Base-by-base conservation (phyloP, 2,797 vertebrate genomes). In the Parauchenoglanis ngamensis region DNA sequence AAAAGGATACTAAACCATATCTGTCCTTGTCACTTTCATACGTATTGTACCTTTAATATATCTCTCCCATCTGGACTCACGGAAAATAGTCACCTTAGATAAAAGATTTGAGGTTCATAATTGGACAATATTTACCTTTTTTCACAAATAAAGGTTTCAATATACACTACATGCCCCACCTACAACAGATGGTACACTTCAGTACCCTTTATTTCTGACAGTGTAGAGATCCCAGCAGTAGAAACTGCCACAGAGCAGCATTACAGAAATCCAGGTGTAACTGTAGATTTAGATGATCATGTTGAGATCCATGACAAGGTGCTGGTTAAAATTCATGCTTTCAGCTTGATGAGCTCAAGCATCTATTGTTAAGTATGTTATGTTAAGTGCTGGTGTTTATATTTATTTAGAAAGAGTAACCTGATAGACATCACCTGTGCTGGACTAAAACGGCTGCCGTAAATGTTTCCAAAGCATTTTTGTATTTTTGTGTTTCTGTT, bases 351-450 rank as follows among this genome's bases (percentile, higher is more conserved):
- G 44, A n/a, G 44, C 72, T n/a, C 44, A 13, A 52, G 7, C 31
- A 12, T 76, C 12, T 63, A 49, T 52, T 23, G 77, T n/a, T 15
- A 67, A n/a, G 31, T 12, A 61, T 15, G 68, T 61, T n/a, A n/a
- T n/a, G n/a, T n/a, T n/a, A n/a, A 31, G 23, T n/a, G 72, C 56
- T 68, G n/a, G 4, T 72, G 63, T 25, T 65, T 91, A 91, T 92
- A 91, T 88, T 87, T 90, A 68, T 89, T 40, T 40, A 40, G 35
- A 89, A 91, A 94, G 93, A 12, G 92, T 90, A 94, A 94, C 92
- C 76, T 89, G 93, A 94, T 90, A 91, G 92, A 89, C 76, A 54
- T 88, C 88, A 87, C 88, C 91, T n/a, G 84, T 91, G 91, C 93
- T 93, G 10, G 11, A 28, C 52, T 49, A 59, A 2, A n/a, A 70